phyloP scores from a whole-genome alignment of 2,113 vertebrate species.

The Proterorhinus semilunaris region DNA sequence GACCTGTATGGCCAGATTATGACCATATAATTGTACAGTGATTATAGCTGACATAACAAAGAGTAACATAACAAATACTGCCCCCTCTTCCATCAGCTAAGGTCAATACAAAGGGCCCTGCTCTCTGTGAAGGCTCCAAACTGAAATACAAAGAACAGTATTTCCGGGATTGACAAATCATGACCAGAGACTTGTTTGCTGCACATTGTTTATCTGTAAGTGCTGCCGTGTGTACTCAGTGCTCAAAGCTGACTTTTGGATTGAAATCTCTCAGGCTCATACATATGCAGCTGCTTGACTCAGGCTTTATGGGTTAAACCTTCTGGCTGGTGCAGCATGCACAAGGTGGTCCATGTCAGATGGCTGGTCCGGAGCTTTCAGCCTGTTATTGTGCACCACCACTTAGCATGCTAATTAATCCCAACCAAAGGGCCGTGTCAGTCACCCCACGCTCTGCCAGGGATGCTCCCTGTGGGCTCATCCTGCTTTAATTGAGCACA shows the following conservation, averaged over 20 bases:
- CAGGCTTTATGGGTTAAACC: constrained; percentile 3
- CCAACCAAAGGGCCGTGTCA: constrained; percentile 72
- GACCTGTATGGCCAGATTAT: constrained; percentile 72
- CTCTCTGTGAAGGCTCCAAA: constrained; percentile 35
- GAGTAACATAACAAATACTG: neutral
- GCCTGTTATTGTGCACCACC: constrained; percentile 58
- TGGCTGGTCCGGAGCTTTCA: constrained; percentile 47
- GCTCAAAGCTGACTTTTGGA: neutral
- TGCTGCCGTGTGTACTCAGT: neutral
- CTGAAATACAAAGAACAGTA: constrained; percentile 41
- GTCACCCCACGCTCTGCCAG: constrained; percentile 70
- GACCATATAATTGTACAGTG: constrained; percentile 79
- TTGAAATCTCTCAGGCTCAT: neutral
- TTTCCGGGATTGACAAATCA: neutral
- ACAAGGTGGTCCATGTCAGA: constrained; percentile 55
- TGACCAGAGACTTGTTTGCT: neutral
- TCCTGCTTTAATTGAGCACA: constrained; percentile 76
- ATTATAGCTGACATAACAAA: constrained; percentile 80
- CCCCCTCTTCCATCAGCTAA: constrained; percentile 25
- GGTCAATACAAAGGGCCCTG: constrained; percentile 49
- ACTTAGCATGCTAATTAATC: constrained; percentile 80
- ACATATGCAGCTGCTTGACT: constrained; percentile 14
- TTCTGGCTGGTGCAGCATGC: constrained; percentile 13
- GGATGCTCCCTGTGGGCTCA: constrained; percentile 71
- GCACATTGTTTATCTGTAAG: neutral